These are phyloP conservation scores for Chiloscyllium plagiosum DNA, from an alignment of 2,113 vertebrate species.

Conservation along the genomic window DNA sequence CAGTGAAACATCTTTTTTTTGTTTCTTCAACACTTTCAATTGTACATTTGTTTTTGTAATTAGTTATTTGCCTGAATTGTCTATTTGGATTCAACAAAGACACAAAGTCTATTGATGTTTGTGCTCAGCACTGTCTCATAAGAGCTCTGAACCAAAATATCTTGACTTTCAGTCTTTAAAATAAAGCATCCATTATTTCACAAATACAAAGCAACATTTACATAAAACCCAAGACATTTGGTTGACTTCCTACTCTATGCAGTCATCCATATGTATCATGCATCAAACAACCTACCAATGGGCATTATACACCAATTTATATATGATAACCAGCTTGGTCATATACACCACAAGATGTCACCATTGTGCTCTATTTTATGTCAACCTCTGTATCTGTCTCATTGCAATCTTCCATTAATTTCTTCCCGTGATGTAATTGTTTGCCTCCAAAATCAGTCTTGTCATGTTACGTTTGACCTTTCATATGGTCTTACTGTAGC, in stretches of 20 bases:
- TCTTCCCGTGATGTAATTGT: background rate
- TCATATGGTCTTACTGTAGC: background rate
- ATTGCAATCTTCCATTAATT: background rate
- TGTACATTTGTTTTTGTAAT: background rate
- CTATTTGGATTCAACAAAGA: background rate
- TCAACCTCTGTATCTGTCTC: background rate
- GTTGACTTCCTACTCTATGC: background rate
- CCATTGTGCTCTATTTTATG: conserved; percentile 5
- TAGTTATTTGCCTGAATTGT: background rate
- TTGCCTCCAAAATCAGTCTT: background rate
- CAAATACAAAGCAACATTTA: background rate
- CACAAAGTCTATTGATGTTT: background rate
- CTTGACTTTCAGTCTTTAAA: background rate
- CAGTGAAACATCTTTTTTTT: background rate
- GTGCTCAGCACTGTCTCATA: background rate
- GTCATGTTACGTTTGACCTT: background rate
- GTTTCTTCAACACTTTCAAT: background rate
- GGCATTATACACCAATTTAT: background rate
- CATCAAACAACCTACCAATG: background rate
- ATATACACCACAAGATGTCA: conserved; percentile 26
- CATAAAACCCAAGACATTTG: background rate
- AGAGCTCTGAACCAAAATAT: background rate
- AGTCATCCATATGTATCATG: background rate
- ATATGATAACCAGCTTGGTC: background rate
- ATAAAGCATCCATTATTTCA: background rate